Evolutionary conservation across 2,797 vertebrate genomes (phyloP).

Genomic region (Mus minutoides): DNA sequence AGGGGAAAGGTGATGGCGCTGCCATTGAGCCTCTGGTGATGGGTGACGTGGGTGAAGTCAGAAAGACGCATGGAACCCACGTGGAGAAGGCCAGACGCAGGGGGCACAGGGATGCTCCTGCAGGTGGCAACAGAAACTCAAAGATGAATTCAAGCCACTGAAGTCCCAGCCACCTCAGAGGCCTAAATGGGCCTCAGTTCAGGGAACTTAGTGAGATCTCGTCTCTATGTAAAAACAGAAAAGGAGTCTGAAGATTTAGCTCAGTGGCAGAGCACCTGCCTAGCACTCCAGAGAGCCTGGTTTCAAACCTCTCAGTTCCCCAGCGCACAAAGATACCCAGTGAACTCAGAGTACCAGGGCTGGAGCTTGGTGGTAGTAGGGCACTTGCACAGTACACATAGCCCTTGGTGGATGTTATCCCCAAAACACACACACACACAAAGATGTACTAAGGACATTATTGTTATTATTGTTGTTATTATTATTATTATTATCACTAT

Average conservation of each 20-base stretch:
- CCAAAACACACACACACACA: neutral
- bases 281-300: neutral
- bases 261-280: neutral
- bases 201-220: neutral
- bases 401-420: neutral
- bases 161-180: neutral
- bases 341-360: neutral
- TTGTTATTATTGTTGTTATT: neutral
- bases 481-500: neutral
- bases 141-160: neutral
- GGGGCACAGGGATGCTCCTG: neutral
- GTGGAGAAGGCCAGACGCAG: neutral
- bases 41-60: neutral
- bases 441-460: neutral
- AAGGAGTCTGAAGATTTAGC: neutral
- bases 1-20: neutral
- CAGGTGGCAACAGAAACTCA: neutral
- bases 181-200: neutral
- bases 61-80: neutral
- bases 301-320: neutral
- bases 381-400: neutral
- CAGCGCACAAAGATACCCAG: too few relatives aligned
- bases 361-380: neutral
- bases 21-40: neutral
- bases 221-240: neutral